Evolutionary conservation across 2,888 invertebrate genomes (phyloP), one percentile per base, ranked within the genome.

Genomic region (Luffia ferchaultella): DNA sequence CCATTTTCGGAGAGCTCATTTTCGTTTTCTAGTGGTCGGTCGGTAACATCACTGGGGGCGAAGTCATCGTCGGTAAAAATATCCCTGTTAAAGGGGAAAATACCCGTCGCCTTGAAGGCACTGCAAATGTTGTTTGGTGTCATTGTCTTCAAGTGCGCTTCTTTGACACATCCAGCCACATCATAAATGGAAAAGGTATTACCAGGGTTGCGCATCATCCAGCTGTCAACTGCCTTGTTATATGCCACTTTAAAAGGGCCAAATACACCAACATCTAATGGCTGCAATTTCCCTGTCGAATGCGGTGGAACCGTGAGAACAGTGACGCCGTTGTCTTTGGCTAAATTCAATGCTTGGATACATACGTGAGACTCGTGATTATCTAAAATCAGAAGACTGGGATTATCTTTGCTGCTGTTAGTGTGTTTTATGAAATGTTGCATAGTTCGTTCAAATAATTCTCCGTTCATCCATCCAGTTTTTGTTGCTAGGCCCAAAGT

Each of bases 291-390:
- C 53, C 69, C 65, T 42, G 63, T 64, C 49, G 64, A 68, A 57
- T 76, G 70, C 19, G 70, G 67, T 20, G 69, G 70, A 48, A 76
- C 60, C n/a, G 68, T 68, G 17, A 74, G 52, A 56, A 73, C 55
- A 16, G 65, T 65, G 16, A 75, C 63, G 9, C 71, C 69, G 58
- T 67, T 65, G 42, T 63, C 62, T 61, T 65, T 63, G 17, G 55
- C 55, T 19, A 56, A 45, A 52, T 53, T 54, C 30, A 59, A 44
- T 18, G 54, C 77, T 2, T 69, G 65, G 20, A 79, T 84, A 41
- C 86, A 87, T 61, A 85, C 88, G 49, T 69, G 66, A 15, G 59
- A 58, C 50, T 67, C 62, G 53, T 65, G 61, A 49, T 69, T 70
- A 53, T 68, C 67, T 42, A 55, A 56, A 16, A 70, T 59, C 19